Evolutionary conservation across 2,113 vertebrate species (phyloP).

Genomic region (Cochlearius cochlearius): DNA sequence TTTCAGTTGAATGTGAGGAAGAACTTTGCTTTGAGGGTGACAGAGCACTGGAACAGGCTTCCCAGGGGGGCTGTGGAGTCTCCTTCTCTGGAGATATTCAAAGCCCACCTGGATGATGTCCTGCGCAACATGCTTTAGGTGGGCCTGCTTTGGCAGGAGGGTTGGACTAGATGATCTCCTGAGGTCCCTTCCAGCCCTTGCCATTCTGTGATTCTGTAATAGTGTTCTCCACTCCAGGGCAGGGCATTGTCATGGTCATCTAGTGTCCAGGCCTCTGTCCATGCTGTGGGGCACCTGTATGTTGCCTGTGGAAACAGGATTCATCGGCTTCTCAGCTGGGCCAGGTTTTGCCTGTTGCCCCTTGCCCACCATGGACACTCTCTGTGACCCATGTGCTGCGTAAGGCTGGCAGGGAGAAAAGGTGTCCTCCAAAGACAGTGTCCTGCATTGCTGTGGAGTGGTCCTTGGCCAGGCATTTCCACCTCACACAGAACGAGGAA

Average conservation of each 20-base stretch:
- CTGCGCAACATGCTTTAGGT: too few species aligned
- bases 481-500: background rate
- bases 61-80: too few species aligned
- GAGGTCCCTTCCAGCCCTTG: too few species aligned
- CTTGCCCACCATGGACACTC: background rate
- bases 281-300: background rate
- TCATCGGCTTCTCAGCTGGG: background rate
- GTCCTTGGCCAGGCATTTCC: background rate
- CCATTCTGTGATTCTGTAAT: too few species aligned
- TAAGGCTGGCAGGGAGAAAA: background rate
- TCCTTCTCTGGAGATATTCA: too few species aligned
- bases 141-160: too few species aligned
- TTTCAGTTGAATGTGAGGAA: too few species aligned
- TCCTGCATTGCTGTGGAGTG: background rate
- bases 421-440: background rate
- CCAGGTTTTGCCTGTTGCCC: background rate
- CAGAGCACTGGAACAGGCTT: too few species aligned
- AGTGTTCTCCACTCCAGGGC: background rate
- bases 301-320: background rate
- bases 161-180: too few species aligned
- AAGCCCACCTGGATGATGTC: too few species aligned
- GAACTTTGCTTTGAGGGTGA: too few species aligned
- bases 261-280: background rate
- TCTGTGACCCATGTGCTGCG: background rate
- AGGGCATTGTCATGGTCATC: rapidly evolving